A percentile compares a stretch with the other conserved stretches of the same genome.
These are phyloP conservation scores for Athalia rosae DNA, from an alignment of 2,888 invertebrate species.

Conservation along the genomic window DNA sequence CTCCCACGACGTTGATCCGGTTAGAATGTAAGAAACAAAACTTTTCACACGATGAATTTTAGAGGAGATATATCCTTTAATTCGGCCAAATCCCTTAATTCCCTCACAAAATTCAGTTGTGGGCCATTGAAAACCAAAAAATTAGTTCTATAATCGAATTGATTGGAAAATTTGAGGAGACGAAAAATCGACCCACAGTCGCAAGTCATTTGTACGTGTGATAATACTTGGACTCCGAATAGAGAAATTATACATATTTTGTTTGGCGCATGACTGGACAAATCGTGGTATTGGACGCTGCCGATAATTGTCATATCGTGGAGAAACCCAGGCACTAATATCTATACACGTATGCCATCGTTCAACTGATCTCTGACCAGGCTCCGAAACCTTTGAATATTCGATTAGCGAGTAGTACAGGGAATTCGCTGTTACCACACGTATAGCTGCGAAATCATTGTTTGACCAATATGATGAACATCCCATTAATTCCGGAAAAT, in stretches of 20 bases:
- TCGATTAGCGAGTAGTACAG: not conserved
- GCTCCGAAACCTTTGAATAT: constrained; percentile 3
- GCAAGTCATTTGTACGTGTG: not conserved
- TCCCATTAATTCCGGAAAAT: not conserved
- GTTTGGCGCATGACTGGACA: not conserved
- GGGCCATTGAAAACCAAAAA: not conserved
- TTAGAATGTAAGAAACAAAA: no score
- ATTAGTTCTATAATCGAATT: not conserved
- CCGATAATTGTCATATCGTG: not conserved
- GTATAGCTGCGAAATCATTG: not conserved
- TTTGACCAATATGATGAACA: constrained; percentile 2
- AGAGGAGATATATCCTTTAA: no score
- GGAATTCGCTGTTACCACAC: not conserved
- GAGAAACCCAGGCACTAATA: constrained; percentile 15
- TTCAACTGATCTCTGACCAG: not conserved
- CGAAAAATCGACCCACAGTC: not conserved
- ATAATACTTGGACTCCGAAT: not conserved
- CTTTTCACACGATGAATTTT: no score
- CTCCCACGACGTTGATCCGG: no score
- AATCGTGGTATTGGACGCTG: not conserved
- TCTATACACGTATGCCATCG: not conserved
- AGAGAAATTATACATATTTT: not conserved
- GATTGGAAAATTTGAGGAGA: not conserved
- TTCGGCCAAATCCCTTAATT: no score
- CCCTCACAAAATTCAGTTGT: no score